A percentile compares a stretch with the other conserved stretches of the same genome.
Conservation (phyloP, 1,140 invertebrate genomes). For the Muscidifurax raptorellus region DNA sequence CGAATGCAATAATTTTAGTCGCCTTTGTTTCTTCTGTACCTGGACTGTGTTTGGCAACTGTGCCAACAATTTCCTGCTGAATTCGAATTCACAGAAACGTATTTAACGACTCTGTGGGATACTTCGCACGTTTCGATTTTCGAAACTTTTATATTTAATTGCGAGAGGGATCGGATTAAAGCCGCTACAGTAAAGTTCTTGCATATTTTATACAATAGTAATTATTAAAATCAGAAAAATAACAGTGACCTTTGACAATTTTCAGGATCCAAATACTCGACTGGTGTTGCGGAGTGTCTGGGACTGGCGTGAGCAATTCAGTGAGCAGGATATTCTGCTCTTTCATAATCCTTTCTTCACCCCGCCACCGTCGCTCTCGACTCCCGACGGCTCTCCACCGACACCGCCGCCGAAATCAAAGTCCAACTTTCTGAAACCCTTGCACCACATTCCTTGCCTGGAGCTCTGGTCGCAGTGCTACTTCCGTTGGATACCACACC, state of each 20-base stretch:
- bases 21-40: slow-evolving; percentile 91
- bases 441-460: slow-evolving; percentile 77
- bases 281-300: slow-evolving; percentile 85
- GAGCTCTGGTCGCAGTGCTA: slow-evolving; percentile 94
- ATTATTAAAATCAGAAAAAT: background rate
- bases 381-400: background rate
- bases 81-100: slow-evolving; percentile 95
- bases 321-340: slow-evolving; percentile 84
- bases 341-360: slow-evolving; percentile 86
- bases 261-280: slow-evolving; percentile 75
- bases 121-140: slow-evolving; percentile 89
- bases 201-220: background rate
- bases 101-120: slow-evolving; percentile 94
- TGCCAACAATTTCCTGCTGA: slow-evolving; percentile 89
- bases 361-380: slow-evolving; percentile 53
- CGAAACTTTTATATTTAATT: slow-evolving; percentile 95
- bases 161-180: slow-evolving; percentile 81
- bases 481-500: slow-evolving; percentile 88
- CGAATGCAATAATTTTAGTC: slow-evolving; percentile 74
- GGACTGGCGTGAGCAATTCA: slow-evolving; percentile 90
- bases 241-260: background rate
- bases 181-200: slow-evolving; percentile 74
- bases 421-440: slow-evolving; percentile 72
- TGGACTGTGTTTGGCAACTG: slow-evolving; percentile 96
- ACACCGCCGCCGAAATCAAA: slow-evolving; percentile 43